These are phyloP conservation scores for Porites divaricata DNA, from an alignment of 92 coral and sea anemone species.

Conservation along the genomic window DNA sequence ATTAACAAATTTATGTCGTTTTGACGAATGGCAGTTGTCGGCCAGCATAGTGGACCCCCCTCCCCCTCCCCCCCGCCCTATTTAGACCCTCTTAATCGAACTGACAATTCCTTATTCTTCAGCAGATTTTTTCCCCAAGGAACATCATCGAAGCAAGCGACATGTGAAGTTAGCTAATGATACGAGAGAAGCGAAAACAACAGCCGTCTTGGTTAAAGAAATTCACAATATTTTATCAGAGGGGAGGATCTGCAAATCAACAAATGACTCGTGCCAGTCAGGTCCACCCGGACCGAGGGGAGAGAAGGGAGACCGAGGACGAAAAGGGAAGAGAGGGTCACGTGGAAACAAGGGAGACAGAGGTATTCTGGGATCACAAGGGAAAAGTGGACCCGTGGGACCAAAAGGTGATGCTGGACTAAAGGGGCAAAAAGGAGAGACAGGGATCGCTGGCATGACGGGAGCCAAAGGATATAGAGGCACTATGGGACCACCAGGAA, in stretches of 20 bases:
- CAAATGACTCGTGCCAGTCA: not conserved
- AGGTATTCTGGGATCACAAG: constrained; percentile 13
- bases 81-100: not conserved
- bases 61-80: too few species aligned
- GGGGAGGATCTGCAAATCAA: not conserved
- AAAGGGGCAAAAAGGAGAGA: too few species aligned
- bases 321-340: not conserved
- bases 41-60: too few species aligned
- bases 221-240: not conserved
- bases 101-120: not conserved
- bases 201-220: not conserved
- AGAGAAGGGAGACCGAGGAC: not conserved
- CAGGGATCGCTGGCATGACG: too few species aligned
- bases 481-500: too few species aligned
- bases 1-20: too few species aligned
- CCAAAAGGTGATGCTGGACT: constrained; percentile 13
- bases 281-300: not conserved
- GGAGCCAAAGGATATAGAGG: not conserved
- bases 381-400: constrained; percentile 11
- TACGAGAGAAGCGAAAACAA: not conserved
- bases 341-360: constrained; percentile 1
- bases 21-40: too few species aligned
- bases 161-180: not conserved
- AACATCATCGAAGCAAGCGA: not conserved
- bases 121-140: not conserved